Percentiles rank a stretch among this genome's conserved stretches.
Evolutionary conservation across 1,140 invertebrate genomes (phyloP).

Genomic region (Drosophila sechellia): DNA sequence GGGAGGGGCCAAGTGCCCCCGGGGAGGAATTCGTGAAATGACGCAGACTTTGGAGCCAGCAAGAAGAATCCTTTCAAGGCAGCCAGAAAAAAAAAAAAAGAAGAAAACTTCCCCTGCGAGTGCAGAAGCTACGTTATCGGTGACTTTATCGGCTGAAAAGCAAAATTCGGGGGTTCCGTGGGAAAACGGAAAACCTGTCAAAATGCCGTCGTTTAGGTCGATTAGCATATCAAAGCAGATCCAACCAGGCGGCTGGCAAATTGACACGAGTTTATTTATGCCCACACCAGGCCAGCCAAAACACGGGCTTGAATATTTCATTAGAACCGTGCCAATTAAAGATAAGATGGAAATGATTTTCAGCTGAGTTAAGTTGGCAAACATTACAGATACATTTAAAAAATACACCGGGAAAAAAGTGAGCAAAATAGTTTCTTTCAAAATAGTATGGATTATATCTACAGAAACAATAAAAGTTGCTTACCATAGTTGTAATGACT

Average conservation of each 20-base stretch:
- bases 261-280: constrained; percentile 77
- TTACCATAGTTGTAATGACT: too few relatives aligned
- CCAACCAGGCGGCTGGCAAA: constrained; percentile 66
- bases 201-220: constrained; percentile 76
- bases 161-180: constrained; percentile 53
- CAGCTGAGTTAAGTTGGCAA: constrained; percentile 8
- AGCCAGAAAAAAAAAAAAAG: too few relatives aligned
- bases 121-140: constrained; percentile 35
- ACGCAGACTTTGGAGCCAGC: not conserved
- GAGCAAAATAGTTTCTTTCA: too few relatives aligned
- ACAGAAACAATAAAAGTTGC: too few relatives aligned
- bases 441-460: too few relatives aligned
- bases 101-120: constrained; percentile 9
- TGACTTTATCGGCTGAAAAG: constrained; percentile 41
- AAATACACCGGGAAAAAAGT: too few relatives aligned
- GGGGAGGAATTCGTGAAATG: constrained; percentile 35
- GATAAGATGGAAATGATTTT: constrained; percentile 57
- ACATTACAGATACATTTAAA: too few relatives aligned
- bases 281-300: constrained; percentile 36
- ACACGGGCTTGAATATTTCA: constrained; percentile 70
- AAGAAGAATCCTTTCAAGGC: not conserved
- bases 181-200: constrained; percentile 80
- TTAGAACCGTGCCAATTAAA: constrained; percentile 61
- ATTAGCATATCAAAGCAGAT: constrained; percentile 77
- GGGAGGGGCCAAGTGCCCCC: constrained; percentile 17